These are phyloP conservation scores for Telmatochromis sp. DNA, from an alignment of 2,113 vertebrate species.

Conservation along the genomic window DNA sequence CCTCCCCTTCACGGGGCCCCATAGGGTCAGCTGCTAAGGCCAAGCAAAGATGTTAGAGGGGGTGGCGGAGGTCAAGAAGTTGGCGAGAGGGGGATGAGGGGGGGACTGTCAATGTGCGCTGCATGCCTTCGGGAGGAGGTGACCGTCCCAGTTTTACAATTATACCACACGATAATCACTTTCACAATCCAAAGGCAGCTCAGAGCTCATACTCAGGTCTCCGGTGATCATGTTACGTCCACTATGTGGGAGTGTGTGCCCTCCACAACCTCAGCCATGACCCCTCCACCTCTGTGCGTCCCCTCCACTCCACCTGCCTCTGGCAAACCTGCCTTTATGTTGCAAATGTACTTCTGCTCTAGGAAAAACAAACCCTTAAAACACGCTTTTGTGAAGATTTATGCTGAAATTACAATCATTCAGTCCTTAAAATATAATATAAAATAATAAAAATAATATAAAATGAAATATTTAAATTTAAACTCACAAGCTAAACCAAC, in stretches of 20 bases:
- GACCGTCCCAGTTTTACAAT: constrained; percentile 54
- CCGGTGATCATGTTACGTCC: constrained; percentile 57
- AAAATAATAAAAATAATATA: background rate
- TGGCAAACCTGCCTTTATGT: background rate
- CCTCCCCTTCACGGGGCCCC: constrained; percentile 38
- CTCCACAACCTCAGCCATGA: constrained; percentile 4
- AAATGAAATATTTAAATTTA: background rate
- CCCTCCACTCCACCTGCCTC: constrained; percentile 29
- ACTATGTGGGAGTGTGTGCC: constrained; percentile 11
- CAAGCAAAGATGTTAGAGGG: constrained; percentile 41
- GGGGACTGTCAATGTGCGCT: background rate
- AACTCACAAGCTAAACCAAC: background rate
- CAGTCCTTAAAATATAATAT: background rate
- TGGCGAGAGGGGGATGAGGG: background rate
- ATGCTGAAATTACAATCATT: background rate
- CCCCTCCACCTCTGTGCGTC: background rate
- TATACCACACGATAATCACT: constrained; percentile 65
- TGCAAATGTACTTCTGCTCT: background rate
- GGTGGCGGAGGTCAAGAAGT: constrained; percentile 53
- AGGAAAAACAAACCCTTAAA: background rate
- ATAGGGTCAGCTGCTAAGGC: constrained; percentile 60
- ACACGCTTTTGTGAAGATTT: background rate
- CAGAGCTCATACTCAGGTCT: constrained; percentile 42
- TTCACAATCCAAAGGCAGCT: constrained; percentile 55
- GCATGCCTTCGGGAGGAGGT: constrained; percentile 56